Percentiles rank a stretch among this genome's conserved stretches.
Conservation (phyloP, 2,113 vertebrate genomes). For the Pelvicachromis taeniatus region DNA sequence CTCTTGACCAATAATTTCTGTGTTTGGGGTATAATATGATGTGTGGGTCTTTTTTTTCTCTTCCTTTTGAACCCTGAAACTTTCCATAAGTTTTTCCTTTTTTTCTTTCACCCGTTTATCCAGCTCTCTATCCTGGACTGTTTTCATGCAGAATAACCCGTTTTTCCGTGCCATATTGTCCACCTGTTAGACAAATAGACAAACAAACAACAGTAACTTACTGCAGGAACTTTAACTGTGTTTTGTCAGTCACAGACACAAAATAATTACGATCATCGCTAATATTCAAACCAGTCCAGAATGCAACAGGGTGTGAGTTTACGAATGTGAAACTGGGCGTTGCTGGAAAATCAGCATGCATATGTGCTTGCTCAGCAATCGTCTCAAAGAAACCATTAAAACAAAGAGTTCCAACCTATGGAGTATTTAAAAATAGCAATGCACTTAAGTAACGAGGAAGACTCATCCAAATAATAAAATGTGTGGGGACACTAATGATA, state of each 20-base stretch:
- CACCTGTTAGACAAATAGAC: constrained; percentile 46
- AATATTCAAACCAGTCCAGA: background rate
- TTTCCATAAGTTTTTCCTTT: constrained; percentile 33
- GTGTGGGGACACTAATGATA: background rate
- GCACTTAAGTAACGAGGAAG: background rate
- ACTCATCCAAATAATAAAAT: background rate
- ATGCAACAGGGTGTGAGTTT: background rate
- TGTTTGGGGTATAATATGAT: background rate
- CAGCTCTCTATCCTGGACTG: constrained; percentile 20
- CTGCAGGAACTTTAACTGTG: background rate
- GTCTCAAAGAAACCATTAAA: background rate
- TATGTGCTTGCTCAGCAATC: background rate
- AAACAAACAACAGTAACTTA: background rate
- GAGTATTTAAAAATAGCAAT: background rate
- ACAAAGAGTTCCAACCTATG: background rate
- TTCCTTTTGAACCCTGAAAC: constrained; percentile 18
- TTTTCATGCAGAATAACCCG: constrained; percentile 36
- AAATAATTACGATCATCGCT: background rate
- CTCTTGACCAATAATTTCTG: background rate
- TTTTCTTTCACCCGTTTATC: constrained; percentile 10
- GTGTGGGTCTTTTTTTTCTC: background rate
- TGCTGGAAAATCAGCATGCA: background rate
- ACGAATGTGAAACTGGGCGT: background rate
- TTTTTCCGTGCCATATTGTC: constrained; percentile 51
- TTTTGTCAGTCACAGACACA: background rate